These are phyloP conservation scores for Nesometra sesokonis DNA, from an alignment of 35 echinoderm and acorn worm species.

Conservation along the genomic window DNA sequence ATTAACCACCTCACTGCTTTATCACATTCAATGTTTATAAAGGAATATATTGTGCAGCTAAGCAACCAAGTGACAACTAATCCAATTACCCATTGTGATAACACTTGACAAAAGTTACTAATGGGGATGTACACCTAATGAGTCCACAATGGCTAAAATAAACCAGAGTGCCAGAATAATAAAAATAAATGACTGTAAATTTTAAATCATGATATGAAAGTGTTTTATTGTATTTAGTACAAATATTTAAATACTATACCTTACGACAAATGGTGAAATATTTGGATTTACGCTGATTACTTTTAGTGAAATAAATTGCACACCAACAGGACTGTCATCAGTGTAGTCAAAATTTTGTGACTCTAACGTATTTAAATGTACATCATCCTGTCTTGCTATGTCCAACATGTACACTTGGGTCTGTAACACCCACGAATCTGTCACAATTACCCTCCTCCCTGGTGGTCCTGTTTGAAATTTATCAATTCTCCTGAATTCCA, in stretches of 20 bases:
- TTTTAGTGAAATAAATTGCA: conserved; percentile 64
- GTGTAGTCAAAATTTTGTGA: conserved; percentile 66
- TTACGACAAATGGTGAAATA: conserved; percentile 61
- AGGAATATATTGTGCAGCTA: too few relatives aligned
- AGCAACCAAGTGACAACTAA: too few relatives aligned
- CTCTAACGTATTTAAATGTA: conserved; percentile 65
- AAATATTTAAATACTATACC: conserved; percentile 22
- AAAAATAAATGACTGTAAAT: too few relatives aligned
- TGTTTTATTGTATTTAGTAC: background rate
- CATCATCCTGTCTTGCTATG: conserved; percentile 69
- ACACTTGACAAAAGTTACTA: too few relatives aligned
- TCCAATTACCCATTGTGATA: too few relatives aligned
- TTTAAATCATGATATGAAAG: too few relatives aligned
- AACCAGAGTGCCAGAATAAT: too few relatives aligned
- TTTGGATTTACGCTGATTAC: conserved; percentile 62
- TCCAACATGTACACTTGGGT: conserved; percentile 45
- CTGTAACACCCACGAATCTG: conserved; percentile 89
- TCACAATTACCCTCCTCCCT: conserved; percentile 57
- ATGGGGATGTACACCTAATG: too few relatives aligned
- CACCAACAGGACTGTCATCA: conserved; percentile 57
- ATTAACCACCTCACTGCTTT: too few relatives aligned
- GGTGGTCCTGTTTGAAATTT: conserved; percentile 80
- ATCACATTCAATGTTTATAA: too few relatives aligned
- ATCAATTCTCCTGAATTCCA: conserved; percentile 83
- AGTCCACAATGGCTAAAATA: too few relatives aligned